These are phyloP conservation scores for Drosophila mauritiana DNA, from an alignment of 1,140 invertebrate species.

Conservation along the genomic window DNA sequence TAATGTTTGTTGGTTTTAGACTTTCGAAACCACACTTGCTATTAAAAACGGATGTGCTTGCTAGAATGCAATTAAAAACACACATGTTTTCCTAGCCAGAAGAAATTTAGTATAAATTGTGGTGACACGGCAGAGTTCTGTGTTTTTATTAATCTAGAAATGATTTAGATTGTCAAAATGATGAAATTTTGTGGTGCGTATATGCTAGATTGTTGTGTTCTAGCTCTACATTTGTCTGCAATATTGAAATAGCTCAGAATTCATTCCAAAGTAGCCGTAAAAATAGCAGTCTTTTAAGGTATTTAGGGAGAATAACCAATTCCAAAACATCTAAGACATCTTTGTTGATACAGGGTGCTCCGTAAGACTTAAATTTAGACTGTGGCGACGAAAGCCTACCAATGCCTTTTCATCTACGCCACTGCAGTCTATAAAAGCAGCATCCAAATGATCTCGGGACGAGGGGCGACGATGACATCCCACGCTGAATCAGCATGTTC, in stretches of 20 bases:
- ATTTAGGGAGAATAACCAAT: neutral
- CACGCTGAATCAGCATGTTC: constrained; percentile 52
- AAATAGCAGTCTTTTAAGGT: too few species aligned
- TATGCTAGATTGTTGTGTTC: neutral
- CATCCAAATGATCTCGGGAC: constrained; percentile 33
- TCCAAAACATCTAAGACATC: neutral
- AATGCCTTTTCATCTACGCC: constrained; percentile 18
- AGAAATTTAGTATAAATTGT: neutral
- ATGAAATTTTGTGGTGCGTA: neutral
- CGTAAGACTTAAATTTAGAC: neutral
- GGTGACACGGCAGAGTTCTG: neutral
- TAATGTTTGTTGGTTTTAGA: constrained; percentile 11
- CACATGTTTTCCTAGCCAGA: neutral
- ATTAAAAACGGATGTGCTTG: neutral
- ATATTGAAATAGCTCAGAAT: too few species aligned
- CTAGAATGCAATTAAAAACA: neutral
- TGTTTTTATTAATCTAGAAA: neutral
- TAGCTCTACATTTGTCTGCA: too few species aligned
- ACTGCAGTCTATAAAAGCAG: constrained; percentile 16
- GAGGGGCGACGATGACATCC: constrained; percentile 41
- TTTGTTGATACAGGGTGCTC: constrained; percentile 1
- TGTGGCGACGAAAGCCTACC: neutral
- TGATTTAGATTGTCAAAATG: neutral
- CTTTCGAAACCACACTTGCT: neutral
- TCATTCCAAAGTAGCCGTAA: too few species aligned